phyloP scores from a whole-genome alignment of 1,140 invertebrate genomes.

The Vanessa tameamea region DNA sequence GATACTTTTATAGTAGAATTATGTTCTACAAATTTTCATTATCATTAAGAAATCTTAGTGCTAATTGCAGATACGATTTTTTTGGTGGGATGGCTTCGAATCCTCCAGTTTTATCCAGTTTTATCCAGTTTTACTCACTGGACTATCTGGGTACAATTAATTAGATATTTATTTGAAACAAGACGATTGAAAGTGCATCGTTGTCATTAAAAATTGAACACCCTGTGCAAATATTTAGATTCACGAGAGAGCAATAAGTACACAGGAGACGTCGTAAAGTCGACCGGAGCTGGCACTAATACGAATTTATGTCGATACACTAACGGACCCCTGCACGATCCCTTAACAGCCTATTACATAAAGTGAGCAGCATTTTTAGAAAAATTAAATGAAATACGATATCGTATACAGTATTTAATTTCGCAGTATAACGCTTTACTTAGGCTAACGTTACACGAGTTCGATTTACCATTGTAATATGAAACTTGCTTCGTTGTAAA shows the following conservation, averaged over 20 bases:
- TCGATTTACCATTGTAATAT: too few relatives aligned
- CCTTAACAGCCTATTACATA: slow-evolving; percentile 57
- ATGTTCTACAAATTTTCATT: too few relatives aligned
- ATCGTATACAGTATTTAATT: background rate
- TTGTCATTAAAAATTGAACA: slow-evolving; percentile 28
- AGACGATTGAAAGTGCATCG: background rate
- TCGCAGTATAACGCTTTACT: background rate
- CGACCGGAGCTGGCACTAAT: slow-evolving; percentile 76
- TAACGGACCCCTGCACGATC: slow-evolving; percentile 62
- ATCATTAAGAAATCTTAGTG: too few relatives aligned
- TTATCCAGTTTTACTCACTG: too few relatives aligned
- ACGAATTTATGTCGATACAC: slow-evolving; percentile 76
- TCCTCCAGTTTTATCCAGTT: too few relatives aligned
- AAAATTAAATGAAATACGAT: slow-evolving; percentile 23
- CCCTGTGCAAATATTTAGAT: slow-evolving; percentile 43
- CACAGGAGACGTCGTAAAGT: slow-evolving; percentile 69
- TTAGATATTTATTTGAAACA: too few relatives aligned
- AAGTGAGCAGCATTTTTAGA: slow-evolving; percentile 57
- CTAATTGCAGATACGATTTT: too few relatives aligned
- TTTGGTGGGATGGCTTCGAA: too few relatives aligned
- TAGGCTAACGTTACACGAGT: background rate
- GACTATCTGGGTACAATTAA: too few relatives aligned
- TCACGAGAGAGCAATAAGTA: slow-evolving; percentile 61
- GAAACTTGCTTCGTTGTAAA: too few relatives aligned
- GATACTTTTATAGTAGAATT: too few relatives aligned